Evolutionary conservation across 2,797 vertebrate species (phyloP).

Genomic region (Mastacembelus armatus): DNA sequence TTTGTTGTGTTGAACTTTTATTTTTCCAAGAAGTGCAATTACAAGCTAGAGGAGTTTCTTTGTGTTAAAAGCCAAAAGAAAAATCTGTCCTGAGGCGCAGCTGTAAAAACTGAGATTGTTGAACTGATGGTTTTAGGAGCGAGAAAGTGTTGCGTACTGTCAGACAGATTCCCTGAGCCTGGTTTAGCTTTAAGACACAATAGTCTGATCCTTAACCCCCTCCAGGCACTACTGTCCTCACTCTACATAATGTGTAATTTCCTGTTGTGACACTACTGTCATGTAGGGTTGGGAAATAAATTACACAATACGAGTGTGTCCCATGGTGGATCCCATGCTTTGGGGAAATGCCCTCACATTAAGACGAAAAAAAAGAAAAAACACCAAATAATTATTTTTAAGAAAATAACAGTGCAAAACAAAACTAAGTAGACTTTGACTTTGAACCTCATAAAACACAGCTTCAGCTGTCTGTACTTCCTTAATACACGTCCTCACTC

Average conservation of each 20-base stretch:
- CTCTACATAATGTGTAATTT: conserved; percentile 53
- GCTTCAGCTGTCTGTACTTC: neutral
- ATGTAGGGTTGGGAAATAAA: conserved; percentile 48
- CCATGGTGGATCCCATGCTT: conserved; percentile 57
- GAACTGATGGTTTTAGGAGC: conserved; percentile 48
- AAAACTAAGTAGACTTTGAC: conserved; percentile 1
- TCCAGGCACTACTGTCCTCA: conserved; percentile 35
- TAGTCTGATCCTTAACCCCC: conserved; percentile 38
- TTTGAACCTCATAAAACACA: neutral
- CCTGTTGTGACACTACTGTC: conserved; percentile 69
- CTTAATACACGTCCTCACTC: neutral
- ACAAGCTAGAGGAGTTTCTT: conserved; percentile 1
- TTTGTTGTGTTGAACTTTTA: no score
- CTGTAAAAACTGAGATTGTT: conserved; percentile 45
- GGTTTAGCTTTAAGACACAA: conserved; percentile 54
- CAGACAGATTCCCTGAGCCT: conserved; percentile 45
- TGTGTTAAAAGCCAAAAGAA: conserved; percentile 28
- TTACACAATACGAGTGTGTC: conserved; percentile 51
- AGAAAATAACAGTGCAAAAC: neutral
- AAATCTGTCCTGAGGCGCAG: conserved; percentile 19
- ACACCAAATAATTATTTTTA: conserved; percentile 8
- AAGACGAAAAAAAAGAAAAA: neutral
- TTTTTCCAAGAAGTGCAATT: conserved; percentile 8
- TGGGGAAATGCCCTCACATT: conserved; percentile 37
- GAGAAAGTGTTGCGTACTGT: conserved; percentile 47